Percentiles rank a stretch among this genome's conserved stretches.
Evolutionary conservation across 2,888 invertebrate genomes (phyloP).

Genomic region (Trisateles emortualis): DNA sequence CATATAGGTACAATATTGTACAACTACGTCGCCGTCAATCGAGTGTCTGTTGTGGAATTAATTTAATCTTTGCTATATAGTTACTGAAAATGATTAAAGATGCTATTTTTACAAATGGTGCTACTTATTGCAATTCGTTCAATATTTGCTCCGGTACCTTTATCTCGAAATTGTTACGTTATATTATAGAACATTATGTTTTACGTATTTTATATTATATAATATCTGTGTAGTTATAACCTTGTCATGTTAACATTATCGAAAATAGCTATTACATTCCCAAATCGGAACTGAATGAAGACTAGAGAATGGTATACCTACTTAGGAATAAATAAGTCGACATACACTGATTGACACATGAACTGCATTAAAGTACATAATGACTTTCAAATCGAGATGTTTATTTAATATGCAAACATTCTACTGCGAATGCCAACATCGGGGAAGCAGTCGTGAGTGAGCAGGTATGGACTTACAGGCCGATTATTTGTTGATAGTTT

Average conservation of each 20-base stretch:
- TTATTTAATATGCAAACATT: no score
- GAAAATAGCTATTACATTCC: constrained; percentile 71
- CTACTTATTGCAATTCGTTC: constrained; percentile 31
- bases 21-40: constrained; percentile 22
- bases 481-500: no score
- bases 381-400: no score
- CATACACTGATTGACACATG: no score
- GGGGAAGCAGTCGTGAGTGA: no score
- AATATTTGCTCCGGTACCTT: constrained; percentile 30
- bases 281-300: constrained; percentile 51
- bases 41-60: constrained; percentile 23
- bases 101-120: constrained; percentile 47
- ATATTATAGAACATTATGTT: not conserved
- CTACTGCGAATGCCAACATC: no score
- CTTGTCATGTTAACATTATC: constrained; percentile 23
- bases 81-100: constrained; percentile 27
- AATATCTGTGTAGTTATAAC: not conserved
- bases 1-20: constrained; percentile 4
- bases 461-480: no score
- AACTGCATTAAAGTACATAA: no score
- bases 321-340: constrained; percentile 29
- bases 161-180: constrained; percentile 22
- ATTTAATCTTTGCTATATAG: constrained; percentile 33
- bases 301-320: constrained; percentile 30
- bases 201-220: not conserved